A percentile compares a stretch with the other conserved stretches of the same genome.
phyloP scores from a whole-genome alignment of 2,888 invertebrate species.

The Beris morrisii region DNA sequence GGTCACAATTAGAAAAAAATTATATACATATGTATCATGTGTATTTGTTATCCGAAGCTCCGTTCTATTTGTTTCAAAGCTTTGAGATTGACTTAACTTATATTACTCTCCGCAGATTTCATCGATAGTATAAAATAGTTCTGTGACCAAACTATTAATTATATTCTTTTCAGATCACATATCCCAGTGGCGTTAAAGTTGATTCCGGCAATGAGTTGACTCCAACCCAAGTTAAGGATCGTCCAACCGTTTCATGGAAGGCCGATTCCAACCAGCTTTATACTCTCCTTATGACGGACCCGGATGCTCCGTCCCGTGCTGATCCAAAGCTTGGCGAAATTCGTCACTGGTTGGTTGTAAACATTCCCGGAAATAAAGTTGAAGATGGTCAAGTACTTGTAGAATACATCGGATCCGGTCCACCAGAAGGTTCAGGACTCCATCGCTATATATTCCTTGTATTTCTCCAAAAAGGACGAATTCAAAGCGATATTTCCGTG shows the following conservation, averaged over 20 bases:
- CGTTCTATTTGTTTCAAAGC: too few relatives aligned
- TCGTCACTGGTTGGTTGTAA: constrained; percentile 89
- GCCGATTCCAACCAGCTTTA: constrained; percentile 45
- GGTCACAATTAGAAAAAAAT: too few relatives aligned
- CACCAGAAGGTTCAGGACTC: constrained; percentile 72
- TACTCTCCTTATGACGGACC: constrained; percentile 64
- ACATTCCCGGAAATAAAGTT: constrained; percentile 75
- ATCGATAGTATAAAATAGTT: too few relatives aligned
- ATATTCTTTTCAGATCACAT: constrained; percentile 13
- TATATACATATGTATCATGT: too few relatives aligned
- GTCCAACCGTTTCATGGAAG: constrained; percentile 48
- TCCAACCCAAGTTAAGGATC: constrained; percentile 62
- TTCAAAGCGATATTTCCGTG: constrained; percentile 44
- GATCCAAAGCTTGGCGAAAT: constrained; percentile 82
- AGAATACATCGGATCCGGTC: constrained; percentile 82
- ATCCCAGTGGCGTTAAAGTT: constrained; percentile 21
- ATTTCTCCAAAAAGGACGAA: constrained; percentile 69
- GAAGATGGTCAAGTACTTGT: constrained; percentile 72
- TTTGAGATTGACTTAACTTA: too few relatives aligned
- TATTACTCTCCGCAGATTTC: too few relatives aligned
- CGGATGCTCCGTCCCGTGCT: constrained; percentile 85
- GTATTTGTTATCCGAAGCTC: too few relatives aligned
- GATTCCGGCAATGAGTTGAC: constrained; percentile 57
- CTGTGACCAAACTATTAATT: too few relatives aligned
- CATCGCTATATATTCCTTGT: constrained; percentile 81